Conservation (phyloP, 2,113 vertebrate genomes). For the Cephalopterus ornatus region DNA sequence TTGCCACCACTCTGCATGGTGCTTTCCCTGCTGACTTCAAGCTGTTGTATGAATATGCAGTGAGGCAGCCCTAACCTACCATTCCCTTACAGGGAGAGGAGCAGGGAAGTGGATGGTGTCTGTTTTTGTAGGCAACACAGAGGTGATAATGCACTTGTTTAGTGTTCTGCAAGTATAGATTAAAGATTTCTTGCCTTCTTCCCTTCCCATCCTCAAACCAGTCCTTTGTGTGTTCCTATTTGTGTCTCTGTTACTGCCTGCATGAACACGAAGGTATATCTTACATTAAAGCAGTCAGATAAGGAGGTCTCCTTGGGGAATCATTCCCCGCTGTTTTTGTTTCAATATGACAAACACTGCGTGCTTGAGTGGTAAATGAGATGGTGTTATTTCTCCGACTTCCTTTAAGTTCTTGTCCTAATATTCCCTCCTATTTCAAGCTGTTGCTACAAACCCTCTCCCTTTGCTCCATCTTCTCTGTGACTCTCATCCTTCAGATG, state of each 20-base stretch:
- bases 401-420: constrained; percentile 51
- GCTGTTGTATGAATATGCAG: rapidly evolving
- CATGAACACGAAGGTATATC: background rate
- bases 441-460: constrained; percentile 23
- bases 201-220: background rate
- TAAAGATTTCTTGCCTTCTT: constrained; percentile 1
- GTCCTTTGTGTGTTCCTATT: background rate
- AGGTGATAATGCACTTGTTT: background rate
- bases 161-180: background rate
- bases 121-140: background rate
- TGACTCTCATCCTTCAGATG: constrained; percentile 10
- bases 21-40: background rate
- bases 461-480: background rate
- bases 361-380: constrained; percentile 49
- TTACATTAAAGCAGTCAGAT: constrained; percentile 46
- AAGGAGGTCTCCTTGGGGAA: constrained; percentile 34
- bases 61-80: background rate
- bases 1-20: background rate
- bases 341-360: constrained; percentile 41
- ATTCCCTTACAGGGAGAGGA: background rate
- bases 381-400: background rate
- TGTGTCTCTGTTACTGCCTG: background rate
- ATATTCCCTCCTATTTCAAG: constrained; percentile 26
- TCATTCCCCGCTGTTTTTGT: constrained; percentile 42
- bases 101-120: background rate